Percentiles rank a stretch among this genome's conserved stretches.
These are phyloP conservation scores for Columba livia DNA, from an alignment of 2,113 vertebrate genomes.

Conservation along the genomic window DNA sequence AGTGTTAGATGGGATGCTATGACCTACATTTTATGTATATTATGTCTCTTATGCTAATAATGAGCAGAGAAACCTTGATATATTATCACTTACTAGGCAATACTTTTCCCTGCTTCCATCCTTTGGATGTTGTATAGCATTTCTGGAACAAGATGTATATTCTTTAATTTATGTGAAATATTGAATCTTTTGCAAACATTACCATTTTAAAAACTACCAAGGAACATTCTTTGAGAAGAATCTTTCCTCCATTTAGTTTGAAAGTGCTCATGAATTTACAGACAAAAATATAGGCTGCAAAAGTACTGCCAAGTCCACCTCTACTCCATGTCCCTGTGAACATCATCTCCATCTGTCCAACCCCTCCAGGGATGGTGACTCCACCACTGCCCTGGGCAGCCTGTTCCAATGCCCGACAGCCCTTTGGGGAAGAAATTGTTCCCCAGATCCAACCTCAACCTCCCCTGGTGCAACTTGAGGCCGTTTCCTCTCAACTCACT, in stretches of 20 bases:
- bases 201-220: background rate
- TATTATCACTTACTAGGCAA: constrained; percentile 17
- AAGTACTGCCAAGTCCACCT: background rate
- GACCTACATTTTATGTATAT: constrained; percentile 76
- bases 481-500: too few species aligned
- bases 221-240: background rate
- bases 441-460: too few species aligned
- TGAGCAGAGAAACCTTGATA: constrained; percentile 21
- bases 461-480: too few species aligned
- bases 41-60: constrained; percentile 40
- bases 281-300: background rate
- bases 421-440: too few species aligned
- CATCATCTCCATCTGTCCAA: too few species aligned
- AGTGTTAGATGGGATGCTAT: constrained; percentile 52
- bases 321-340: too few species aligned
- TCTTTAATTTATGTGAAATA: constrained; percentile 12
- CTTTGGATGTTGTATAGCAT: background rate
- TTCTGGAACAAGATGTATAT: constrained; percentile 10
- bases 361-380: too few species aligned
- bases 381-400: too few species aligned
- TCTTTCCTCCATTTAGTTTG: background rate
- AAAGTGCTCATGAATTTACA: background rate
- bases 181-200: background rate
- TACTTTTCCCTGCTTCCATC: constrained; percentile 16
- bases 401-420: too few species aligned